These are phyloP conservation scores for Nautilus pompilius DNA, from an alignment of 1,140 invertebrate species.

Conservation along the genomic window DNA sequence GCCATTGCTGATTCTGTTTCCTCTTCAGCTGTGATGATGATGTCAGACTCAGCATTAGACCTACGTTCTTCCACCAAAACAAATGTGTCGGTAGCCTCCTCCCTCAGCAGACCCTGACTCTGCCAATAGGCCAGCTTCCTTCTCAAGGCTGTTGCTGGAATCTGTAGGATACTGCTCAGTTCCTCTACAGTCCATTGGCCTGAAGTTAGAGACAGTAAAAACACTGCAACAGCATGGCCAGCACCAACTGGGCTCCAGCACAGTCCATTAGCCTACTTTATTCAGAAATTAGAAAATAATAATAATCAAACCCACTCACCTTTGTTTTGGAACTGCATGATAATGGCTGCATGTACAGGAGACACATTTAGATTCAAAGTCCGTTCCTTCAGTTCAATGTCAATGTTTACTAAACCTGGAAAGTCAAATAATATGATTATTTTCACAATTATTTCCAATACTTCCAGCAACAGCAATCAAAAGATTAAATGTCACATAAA, in stretches of 20 bases:
- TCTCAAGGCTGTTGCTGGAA: constrained; percentile 76
- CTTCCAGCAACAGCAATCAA: no score
- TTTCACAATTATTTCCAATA: no score
- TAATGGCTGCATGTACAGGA: constrained; percentile 90
- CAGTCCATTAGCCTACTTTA: neutral
- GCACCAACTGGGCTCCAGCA: neutral
- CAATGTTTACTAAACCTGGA: constrained; percentile 74
- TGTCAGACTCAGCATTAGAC: constrained; percentile 55
- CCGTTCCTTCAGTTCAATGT: constrained; percentile 81
- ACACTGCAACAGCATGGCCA: neutral
- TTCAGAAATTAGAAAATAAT: neutral
- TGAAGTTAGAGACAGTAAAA: constrained; percentile 42
- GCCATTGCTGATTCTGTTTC: constrained; percentile 90
- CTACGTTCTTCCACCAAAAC: constrained; percentile 71
- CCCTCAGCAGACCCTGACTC: constrained; percentile 70
- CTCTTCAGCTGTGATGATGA: constrained; percentile 82
- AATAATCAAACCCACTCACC: constrained; percentile 55
- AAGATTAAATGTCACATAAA: no score
- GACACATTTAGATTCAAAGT: constrained; percentile 81
- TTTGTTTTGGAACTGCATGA: constrained; percentile 91
- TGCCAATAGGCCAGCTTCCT: constrained; percentile 90
- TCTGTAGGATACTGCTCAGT: constrained; percentile 76
- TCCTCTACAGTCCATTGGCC: constrained; percentile 81
- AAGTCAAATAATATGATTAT: constrained; percentile 11
- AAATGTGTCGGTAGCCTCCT: constrained; percentile 73